Evolutionary conservation across 2,113 vertebrate species (phyloP), one percentile per base, ranked within the genome.

Genomic region (Heterochromis multidens): DNA sequence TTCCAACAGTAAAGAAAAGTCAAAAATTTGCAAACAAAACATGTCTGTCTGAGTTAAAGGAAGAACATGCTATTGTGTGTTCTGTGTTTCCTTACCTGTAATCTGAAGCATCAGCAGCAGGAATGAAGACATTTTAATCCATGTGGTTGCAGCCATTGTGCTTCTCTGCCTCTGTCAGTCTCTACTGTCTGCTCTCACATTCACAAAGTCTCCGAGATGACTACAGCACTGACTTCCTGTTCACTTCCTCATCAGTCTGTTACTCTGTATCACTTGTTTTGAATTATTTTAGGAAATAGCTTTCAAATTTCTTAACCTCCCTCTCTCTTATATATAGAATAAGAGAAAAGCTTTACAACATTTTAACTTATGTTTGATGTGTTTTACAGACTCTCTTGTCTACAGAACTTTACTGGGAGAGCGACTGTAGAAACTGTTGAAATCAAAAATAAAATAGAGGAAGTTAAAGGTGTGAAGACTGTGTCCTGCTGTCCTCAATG

Each of bases 1-100:
- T 4, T 35, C 0, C 3, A 4, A 63, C 3, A 0, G 19, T 65
- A 0, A 9, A 40, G 33, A 37, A 65, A 8, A 8, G 0, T 40
- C 0, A 65, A 12, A 40, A 46, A 1, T 2, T 23, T 13, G n/a
- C 31, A 63, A 63, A 35, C 31, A 1, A 63, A 62, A 35, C 31
- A 37, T 0, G 0, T 37, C 60, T 62, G 2, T 7, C 17, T 35
- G 0, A 63, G 61, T 63, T 35, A 35, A n/a, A 65, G 62, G 21
- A 65, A 65, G 5, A 62, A 33, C 1, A 67, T 0, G 3, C 2
- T 67, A 56, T n/a, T 63, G 61, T 61, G 63, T 43, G 21, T 21
- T 35, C 10, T 62, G 8, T 61, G 43, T 46, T 4, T 65, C 21
- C 59, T 79, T 60, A 79, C 77, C 77, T 79, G 57, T 13, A 46